Evolutionary conservation across 2,113 vertebrate species (phyloP), one percentile per base, ranked within the genome.

Genomic region (Tilapia sparmanii): DNA sequence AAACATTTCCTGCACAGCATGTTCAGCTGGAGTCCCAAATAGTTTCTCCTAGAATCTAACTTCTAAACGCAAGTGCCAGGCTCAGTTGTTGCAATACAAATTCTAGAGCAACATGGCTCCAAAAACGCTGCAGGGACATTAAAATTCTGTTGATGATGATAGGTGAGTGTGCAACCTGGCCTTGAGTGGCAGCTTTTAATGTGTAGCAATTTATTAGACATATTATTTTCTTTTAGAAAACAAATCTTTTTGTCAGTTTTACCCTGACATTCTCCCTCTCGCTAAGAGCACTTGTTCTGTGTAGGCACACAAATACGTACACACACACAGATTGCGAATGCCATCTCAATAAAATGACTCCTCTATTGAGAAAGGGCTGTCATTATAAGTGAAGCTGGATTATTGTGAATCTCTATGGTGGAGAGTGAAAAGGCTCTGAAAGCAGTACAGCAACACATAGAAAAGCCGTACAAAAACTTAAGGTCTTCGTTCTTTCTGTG

Each of bases 191-290:
- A 82, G 61, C 38, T 86, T 78, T 52, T 78, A 78, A 78, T 53
- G 22, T 40, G 35, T 35, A 81, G 24, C 54, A 18, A 55, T 71
- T 86, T 83, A 80, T 52, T 26, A 22, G 35, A 66, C 16, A 16
- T 50, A 26, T 76, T 73, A 10, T 79, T 59, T 24, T 71, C 53
- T 84, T 80, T 85, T 31, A 38, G 22, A 87, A 90, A 91, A 87
- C 57, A 82, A 26, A 80, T 86, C 33, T 87, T 81, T 88, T 87
- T 78, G n/a, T 66, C 26, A 50, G 53, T 86, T 88, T 92, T 53
- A 90, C 86, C 73, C 82, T 93, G 92, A 92, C 90, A 92, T 90
- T 85, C 29, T 61, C 29, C 16, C 15, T 59, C 15, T 80, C 5
- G 7, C 52, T 55, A 22, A 85, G 63, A 86, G 66, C 80, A 68